A percentile compares a stretch with the other conserved stretches of the same genome.
Conservation (phyloP, 2,888 invertebrate species). For the Herminia tarsipennalis region DNA sequence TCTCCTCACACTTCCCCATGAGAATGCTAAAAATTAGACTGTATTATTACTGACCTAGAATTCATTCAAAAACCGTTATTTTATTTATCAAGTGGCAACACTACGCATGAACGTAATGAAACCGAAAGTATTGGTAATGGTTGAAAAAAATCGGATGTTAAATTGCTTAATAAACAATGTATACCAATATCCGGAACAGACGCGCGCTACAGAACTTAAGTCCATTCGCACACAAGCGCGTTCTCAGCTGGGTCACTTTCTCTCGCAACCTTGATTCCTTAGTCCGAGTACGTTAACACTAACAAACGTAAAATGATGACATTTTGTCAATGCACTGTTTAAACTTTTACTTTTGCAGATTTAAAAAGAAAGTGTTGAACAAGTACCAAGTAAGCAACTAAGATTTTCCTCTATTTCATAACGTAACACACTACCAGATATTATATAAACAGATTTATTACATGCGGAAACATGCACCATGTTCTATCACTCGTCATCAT, state of each 20-base stretch:
- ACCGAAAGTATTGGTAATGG: constrained; percentile 12
- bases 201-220: constrained; percentile 49
- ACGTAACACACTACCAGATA: constrained; percentile 35
- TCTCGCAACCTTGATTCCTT: constrained; percentile 83
- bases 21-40: constrained; percentile 48
- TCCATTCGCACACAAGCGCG: constrained; percentile 50
- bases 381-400: constrained; percentile 29
- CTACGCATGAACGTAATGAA: constrained; percentile 11
- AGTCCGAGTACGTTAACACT: constrained; percentile 68
- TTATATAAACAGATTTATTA: constrained; percentile 47
- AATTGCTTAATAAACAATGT: constrained; percentile 29
- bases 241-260: constrained; percentile 77
- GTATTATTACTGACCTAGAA: constrained; percentile 39
- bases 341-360: constrained; percentile 79
- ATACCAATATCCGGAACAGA: constrained; percentile 36
- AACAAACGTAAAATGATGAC: constrained; percentile 62
- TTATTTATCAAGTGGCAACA: background rate
- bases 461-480: constrained; percentile 39
- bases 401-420: constrained; percentile 52
- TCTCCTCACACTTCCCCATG: constrained; percentile 34
- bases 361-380: constrained; percentile 44
- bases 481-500: background rate
- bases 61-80: constrained; percentile 7
- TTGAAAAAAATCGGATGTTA: constrained; percentile 13
- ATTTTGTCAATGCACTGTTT: constrained; percentile 66